A percentile compares a stretch with the other conserved stretches of the same genome.
phyloP scores from a whole-genome alignment of 2,888 invertebrate species.

The Zygogramma bicolorata region DNA sequence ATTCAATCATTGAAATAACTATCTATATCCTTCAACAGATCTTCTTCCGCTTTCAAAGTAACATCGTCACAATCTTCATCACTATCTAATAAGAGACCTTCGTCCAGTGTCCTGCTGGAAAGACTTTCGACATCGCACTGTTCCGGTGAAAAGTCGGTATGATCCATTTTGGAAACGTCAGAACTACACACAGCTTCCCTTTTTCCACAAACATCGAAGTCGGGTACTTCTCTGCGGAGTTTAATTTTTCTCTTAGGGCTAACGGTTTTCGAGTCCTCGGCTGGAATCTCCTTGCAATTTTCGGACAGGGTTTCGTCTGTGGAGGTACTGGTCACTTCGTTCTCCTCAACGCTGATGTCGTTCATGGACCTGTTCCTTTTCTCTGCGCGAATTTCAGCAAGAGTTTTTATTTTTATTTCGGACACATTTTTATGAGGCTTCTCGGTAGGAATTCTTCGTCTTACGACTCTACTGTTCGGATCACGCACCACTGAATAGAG shows the following conservation, averaged over 20 bases:
- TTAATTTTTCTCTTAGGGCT: constrained; percentile 32
- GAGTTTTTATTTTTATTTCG: constrained; percentile 63
- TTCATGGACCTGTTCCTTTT: constrained; percentile 40
- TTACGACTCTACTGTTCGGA: not conserved
- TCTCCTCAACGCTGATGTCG: constrained; percentile 12
- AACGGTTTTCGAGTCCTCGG: not conserved
- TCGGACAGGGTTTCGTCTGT: constrained; percentile 39
- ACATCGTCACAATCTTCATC: constrained; percentile 58
- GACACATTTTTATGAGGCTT: not conserved
- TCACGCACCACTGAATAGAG: not conserved
- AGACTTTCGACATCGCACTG: constrained; percentile 17
- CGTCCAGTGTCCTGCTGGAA: constrained; percentile 55
- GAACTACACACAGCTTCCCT: not conserved
- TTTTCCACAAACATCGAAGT: not conserved
- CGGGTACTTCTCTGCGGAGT: constrained; percentile 33
- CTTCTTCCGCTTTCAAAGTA: constrained; percentile 61
- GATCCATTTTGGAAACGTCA: not conserved
- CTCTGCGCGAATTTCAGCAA: constrained; percentile 65
- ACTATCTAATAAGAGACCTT: constrained; percentile 59
- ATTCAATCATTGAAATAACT: constrained; percentile 61
- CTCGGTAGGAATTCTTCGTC: not conserved
- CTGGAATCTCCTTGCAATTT: constrained; percentile 7
- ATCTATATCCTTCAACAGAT: constrained; percentile 66
- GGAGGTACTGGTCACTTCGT: constrained; percentile 58
- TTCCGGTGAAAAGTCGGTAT: not conserved